Evolutionary conservation across 2,113 vertebrate genomes (phyloP).

Genomic region (Alectura lathami): DNA sequence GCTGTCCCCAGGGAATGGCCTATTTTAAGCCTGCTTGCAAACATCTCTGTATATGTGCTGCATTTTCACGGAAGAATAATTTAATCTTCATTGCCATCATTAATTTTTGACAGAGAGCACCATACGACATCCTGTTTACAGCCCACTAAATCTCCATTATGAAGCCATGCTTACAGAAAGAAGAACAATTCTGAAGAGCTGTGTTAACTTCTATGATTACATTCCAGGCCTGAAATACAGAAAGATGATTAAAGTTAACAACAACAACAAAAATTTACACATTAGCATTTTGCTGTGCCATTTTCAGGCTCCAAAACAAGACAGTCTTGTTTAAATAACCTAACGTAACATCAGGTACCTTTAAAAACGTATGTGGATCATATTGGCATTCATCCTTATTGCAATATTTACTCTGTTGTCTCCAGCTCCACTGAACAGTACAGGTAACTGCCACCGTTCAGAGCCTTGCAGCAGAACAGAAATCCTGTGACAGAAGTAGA

Average conservation of each 20-base stretch:
- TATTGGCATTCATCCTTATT: not conserved
- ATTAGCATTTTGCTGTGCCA: not conserved
- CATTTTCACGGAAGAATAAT: slow-evolving; percentile 54
- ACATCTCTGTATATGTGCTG: slow-evolving; percentile 4
- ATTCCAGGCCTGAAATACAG: slow-evolving; percentile 18
- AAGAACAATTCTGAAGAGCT: slow-evolving; percentile 60
- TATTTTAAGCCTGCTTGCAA: slow-evolving; percentile 63
- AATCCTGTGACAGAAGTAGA: not conserved
- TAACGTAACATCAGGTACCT: not conserved
- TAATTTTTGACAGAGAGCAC: slow-evolving; percentile 55
- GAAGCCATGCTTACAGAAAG: slow-evolving; percentile 32
- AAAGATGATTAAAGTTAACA: not conserved
- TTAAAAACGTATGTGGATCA: not conserved
- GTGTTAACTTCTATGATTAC: slow-evolving; percentile 62
- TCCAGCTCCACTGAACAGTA: not conserved
- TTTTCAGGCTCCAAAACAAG: not conserved
- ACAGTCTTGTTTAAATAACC: not conserved
- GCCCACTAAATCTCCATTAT: slow-evolving; percentile 35
- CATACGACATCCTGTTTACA: slow-evolving; percentile 67
- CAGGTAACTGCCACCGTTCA: not conserved
- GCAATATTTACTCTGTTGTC: not conserved
- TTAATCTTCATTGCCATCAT: slow-evolving; percentile 53
- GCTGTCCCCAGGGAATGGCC: slow-evolving; percentile 6
- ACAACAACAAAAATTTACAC: not conserved
- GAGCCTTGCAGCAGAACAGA: not conserved